phyloP scores from a whole-genome alignment of 1,140 invertebrate genomes.

The Euglossa dilemma region DNA sequence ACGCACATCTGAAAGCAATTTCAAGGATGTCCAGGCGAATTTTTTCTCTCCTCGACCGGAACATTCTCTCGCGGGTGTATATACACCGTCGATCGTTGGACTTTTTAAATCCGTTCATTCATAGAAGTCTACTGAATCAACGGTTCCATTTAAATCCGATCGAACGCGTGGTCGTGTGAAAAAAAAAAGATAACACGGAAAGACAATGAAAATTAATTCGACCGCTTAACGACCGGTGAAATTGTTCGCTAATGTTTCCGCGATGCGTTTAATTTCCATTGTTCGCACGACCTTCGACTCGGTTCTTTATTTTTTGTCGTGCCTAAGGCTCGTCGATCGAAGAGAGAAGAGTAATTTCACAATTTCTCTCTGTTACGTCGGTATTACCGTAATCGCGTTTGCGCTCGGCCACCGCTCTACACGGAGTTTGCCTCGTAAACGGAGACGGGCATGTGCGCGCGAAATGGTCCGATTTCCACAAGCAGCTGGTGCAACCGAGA shows the following conservation, averaged over 20 bases:
- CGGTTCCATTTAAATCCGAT: background rate
- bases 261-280: no score
- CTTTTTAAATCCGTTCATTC: background rate
- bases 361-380: conserved; percentile 25
- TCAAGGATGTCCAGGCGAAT: background rate
- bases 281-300: background rate
- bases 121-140: background rate
- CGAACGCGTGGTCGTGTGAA: background rate
- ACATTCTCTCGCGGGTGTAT: background rate
- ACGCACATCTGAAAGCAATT: background rate
- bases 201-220: background rate
- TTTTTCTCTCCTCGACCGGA: background rate
- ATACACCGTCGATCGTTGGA: background rate
- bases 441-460: conserved; percentile 4
- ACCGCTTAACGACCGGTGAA: no score
- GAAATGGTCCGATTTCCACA: conserved; percentile 27
- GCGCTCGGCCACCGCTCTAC: background rate
- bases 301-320: background rate
- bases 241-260: no score
- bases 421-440: background rate
- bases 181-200: background rate
- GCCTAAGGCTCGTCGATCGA: background rate
- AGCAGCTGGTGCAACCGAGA: conserved; percentile 11
- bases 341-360: conserved; percentile 25
- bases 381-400: conserved; percentile 12